Conservation (phyloP, 2,113 vertebrate species). For the Erythrocercus mccallii region DNA sequence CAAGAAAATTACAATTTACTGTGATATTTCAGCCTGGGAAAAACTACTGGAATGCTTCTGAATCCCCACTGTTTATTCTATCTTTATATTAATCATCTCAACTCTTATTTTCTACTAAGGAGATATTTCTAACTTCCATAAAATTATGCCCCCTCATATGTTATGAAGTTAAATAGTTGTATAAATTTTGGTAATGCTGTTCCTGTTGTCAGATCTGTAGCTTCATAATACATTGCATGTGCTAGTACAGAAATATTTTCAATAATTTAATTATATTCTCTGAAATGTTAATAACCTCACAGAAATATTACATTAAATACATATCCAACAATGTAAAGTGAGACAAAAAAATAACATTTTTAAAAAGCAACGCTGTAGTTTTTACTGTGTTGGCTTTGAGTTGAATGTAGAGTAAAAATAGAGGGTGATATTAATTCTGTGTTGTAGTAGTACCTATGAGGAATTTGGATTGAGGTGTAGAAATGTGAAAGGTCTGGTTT, state of each 20-base stretch:
- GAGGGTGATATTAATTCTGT: neutral
- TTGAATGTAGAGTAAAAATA: neutral
- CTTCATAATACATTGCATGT: neutral
- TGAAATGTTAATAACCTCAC: neutral
- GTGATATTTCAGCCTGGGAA: neutral
- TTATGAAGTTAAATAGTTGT: neutral
- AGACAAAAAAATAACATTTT: neutral
- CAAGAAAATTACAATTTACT: neutral
- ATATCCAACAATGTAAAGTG: neutral
- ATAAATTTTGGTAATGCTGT: neutral
- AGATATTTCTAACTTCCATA: neutral
- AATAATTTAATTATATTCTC: neutral
- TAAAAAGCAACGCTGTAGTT: neutral
- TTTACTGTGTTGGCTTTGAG: neutral
- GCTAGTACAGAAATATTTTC: neutral
- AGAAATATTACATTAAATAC: neutral
- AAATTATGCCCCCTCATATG: neutral
- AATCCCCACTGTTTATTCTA: neutral
- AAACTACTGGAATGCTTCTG: neutral
- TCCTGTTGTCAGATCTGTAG: neutral
- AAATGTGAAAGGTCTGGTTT: neutral
- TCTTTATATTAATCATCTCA: neutral
- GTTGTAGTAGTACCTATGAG: neutral
- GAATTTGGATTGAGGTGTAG: neutral
- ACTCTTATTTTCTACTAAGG: neutral